Percentiles rank a stretch among this genome's conserved stretches.
phyloP scores from a whole-genome alignment of 2,888 invertebrate genomes.

The Lasius fuliginosus region DNA sequence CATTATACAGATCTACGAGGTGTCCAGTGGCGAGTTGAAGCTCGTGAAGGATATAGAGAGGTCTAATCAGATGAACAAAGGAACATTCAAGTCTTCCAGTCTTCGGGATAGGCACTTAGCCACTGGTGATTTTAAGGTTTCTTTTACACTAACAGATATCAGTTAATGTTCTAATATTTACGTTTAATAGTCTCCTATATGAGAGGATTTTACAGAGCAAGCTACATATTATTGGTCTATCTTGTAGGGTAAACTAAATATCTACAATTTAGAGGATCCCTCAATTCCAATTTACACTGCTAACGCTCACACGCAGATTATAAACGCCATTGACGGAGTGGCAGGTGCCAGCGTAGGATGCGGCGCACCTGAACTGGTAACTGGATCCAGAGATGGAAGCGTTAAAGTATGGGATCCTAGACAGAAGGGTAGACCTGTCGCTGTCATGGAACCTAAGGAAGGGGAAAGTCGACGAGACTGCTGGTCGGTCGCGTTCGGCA shows the following conservation, averaged over 20 bases:
- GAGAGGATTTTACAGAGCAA: not conserved
- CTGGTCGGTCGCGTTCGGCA: conserved; percentile 97
- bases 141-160: conserved; percentile 16
- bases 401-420: conserved; percentile 99
- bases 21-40: conserved; percentile 91
- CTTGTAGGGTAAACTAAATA: conserved; percentile 88
- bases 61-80: conserved; percentile 96
- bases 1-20: conserved; percentile 93
- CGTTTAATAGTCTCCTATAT: not conserved
- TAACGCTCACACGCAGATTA: conserved; percentile 93
- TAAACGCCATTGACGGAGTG: conserved; percentile 96
- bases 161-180: not conserved
- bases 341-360: conserved; percentile 93
- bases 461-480: conserved; percentile 94
- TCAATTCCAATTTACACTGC: conserved; percentile 92
- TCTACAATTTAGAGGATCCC: conserved; percentile 90
- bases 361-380: conserved; percentile 98
- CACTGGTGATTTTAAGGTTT: conserved; percentile 93
- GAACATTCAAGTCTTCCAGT: conserved; percentile 96
- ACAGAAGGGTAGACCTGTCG: conserved; percentile 95
- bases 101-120: conserved; percentile 94
- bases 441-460: conserved; percentile 93
- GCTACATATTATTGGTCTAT: not conserved
- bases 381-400: conserved; percentile 97
- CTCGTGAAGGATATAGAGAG: conserved; percentile 92